Evolutionary conservation across 2,888 invertebrate genomes (phyloP).

Genomic region (Hirtodrosophila trivittata): DNA sequence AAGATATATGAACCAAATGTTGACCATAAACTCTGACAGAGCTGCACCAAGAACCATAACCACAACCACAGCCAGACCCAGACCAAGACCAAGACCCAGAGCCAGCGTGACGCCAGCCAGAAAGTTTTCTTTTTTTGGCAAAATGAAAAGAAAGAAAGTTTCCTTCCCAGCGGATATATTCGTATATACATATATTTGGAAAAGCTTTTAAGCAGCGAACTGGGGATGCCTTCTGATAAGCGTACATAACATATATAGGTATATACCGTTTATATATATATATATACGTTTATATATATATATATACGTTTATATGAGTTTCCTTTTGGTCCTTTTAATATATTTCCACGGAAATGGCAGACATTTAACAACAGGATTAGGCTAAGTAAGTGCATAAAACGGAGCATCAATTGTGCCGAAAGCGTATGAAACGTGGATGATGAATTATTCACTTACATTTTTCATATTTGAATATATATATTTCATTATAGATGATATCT

Average conservation of each 20-base stretch:
- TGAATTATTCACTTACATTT: too few species aligned
- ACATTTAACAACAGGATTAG: slow-evolving; percentile 70
- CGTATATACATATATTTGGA: slow-evolving; percentile 10
- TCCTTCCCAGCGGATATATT: slow-evolving; percentile 24
- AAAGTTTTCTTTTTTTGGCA: slow-evolving; percentile 19
- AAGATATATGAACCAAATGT: slow-evolving; percentile 63
- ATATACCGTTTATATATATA: neutral
- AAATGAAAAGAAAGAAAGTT: slow-evolving; percentile 10
- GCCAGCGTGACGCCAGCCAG: slow-evolving; percentile 47
- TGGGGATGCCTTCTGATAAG: slow-evolving; percentile 37
- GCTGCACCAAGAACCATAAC: slow-evolving; percentile 7
- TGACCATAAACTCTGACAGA: slow-evolving; percentile 51
- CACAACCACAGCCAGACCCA: neutral
- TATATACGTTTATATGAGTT: slow-evolving; percentile 12
- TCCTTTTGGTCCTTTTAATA: slow-evolving; percentile 26
- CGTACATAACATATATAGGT: slow-evolving; percentile 27
- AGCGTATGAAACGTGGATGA: too few species aligned
- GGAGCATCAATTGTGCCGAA: neutral
- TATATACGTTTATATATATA: neutral
- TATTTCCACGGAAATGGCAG: slow-evolving; percentile 50
- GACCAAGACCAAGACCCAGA: slow-evolving; percentile 40
- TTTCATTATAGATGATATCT: too few species aligned
- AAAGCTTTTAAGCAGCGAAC: slow-evolving; percentile 57
- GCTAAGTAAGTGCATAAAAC: slow-evolving; percentile 59
- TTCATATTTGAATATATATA: too few species aligned